Evolutionary conservation across 2,113 vertebrate genomes (phyloP).

Genomic region (Brachypteracias leptosomus): DNA sequence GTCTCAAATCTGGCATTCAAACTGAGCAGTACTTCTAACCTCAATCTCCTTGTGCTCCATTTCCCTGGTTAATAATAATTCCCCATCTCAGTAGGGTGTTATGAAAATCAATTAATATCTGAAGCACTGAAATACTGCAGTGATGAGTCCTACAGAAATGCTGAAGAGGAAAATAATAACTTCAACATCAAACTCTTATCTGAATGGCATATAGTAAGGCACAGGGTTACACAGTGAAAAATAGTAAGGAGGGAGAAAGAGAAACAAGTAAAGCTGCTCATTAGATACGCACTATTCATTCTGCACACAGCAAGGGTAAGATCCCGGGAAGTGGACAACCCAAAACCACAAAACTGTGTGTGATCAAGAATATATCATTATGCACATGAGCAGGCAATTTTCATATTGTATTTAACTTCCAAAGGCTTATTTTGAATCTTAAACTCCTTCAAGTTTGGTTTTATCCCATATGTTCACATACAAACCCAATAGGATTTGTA

Average conservation of each 20-base stretch:
- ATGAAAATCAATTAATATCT: conserved; percentile 46
- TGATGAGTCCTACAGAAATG: neutral
- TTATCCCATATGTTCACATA: neutral
- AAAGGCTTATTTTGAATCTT: neutral
- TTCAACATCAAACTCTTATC: neutral
- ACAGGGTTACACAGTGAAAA: neutral
- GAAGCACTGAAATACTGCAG: neutral
- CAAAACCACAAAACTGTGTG: neutral
- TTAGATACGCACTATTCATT: neutral
- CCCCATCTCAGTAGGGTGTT: neutral
- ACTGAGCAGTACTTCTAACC: conserved; percentile 5
- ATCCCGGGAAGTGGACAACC: neutral
- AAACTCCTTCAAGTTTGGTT: neutral
- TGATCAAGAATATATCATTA: neutral
- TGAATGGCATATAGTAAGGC: neutral
- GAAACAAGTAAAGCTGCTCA: neutral
- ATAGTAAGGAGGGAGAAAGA: neutral
- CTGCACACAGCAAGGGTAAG: neutral
- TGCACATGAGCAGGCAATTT: neutral
- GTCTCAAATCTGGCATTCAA: neutral
- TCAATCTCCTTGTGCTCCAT: conserved; percentile 9
- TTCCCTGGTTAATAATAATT: conserved; percentile 40
- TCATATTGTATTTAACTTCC: neutral
- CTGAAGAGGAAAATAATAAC: neutral
- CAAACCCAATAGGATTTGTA: fast-evolving